Conservation (phyloP, 1,140 invertebrate species). For the Brachionus plicatilis region DNA sequence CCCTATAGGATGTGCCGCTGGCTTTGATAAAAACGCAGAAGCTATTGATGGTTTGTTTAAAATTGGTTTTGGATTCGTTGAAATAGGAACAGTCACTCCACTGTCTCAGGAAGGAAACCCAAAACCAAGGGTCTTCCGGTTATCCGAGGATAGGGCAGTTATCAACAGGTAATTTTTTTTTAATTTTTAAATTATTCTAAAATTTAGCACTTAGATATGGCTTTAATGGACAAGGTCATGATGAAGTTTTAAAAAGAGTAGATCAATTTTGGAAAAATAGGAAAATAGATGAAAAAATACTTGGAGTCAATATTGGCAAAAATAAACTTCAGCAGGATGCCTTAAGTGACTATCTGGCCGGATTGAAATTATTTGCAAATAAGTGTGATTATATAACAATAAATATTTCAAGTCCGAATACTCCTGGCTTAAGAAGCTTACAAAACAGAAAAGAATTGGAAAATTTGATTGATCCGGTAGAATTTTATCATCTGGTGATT, state of each 20-base stretch:
- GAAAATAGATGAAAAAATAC: conserved; percentile 43
- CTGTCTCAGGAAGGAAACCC: conserved; percentile 82
- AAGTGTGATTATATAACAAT: conserved; percentile 60
- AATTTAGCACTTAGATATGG: conserved; percentile 62
- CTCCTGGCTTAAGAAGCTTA: conserved; percentile 76
- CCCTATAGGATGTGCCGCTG: conserved; percentile 90
- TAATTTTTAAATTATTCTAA: neutral
- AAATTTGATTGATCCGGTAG: conserved; percentile 64
- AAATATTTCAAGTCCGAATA: conserved; percentile 73
- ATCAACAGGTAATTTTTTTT: conserved; percentile 69
- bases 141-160: conserved; percentile 75
- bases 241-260: conserved; percentile 53
- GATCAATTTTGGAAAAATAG: conserved; percentile 42
- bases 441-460: conserved; percentile 73
- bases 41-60: conserved; percentile 72
- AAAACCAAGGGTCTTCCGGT: conserved; percentile 81
- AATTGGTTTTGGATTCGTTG: conserved; percentile 88
- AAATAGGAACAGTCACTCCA: conserved; percentile 85
- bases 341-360: conserved; percentile 69
- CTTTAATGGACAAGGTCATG: conserved; percentile 91
- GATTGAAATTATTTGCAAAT: conserved; percentile 54
- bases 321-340: conserved; percentile 77
- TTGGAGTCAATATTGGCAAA: conserved; percentile 90
- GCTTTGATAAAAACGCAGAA: conserved; percentile 95
- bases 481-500: neutral